phyloP scores from a whole-genome alignment of 2,113 vertebrate genomes.

The Sclerurus mexicanus region DNA sequence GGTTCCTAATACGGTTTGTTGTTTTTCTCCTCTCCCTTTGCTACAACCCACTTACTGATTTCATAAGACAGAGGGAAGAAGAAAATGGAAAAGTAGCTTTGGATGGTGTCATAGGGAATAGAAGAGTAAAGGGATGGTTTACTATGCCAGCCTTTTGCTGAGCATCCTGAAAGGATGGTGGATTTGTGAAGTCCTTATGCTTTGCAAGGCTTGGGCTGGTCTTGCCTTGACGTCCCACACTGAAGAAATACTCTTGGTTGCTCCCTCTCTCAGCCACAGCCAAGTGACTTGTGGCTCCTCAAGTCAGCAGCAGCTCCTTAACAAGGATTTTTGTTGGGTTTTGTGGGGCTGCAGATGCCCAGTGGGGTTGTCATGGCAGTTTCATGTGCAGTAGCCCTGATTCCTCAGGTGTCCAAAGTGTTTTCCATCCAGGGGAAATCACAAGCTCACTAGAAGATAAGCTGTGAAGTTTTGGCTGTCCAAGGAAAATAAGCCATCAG shows the following conservation, averaged over 20 bases:
- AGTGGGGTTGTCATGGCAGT: neutral
- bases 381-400: conserved; percentile 35
- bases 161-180: neutral
- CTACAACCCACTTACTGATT: neutral
- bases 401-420: conserved; percentile 53
- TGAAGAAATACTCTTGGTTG: neutral
- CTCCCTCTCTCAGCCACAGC: neutral
- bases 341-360: neutral
- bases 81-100: neutral
- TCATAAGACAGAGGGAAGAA: neutral
- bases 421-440: conserved; percentile 59
- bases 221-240: accelerated
- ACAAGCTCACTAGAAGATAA: conserved; percentile 52
- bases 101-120: neutral
- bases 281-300: neutral
- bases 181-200: neutral
- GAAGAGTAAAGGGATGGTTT: neutral
- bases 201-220: neutral
- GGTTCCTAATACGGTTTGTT: neutral
- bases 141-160: neutral
- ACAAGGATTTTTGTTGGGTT: neutral
- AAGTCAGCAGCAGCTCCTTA: neutral
- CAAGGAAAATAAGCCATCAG: conserved; percentile 63
- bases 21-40: neutral
- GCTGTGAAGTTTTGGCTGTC: conserved; percentile 68